phyloP scores from a whole-genome alignment of 2,888 invertebrate species.

The Girardia tigrina region DNA sequence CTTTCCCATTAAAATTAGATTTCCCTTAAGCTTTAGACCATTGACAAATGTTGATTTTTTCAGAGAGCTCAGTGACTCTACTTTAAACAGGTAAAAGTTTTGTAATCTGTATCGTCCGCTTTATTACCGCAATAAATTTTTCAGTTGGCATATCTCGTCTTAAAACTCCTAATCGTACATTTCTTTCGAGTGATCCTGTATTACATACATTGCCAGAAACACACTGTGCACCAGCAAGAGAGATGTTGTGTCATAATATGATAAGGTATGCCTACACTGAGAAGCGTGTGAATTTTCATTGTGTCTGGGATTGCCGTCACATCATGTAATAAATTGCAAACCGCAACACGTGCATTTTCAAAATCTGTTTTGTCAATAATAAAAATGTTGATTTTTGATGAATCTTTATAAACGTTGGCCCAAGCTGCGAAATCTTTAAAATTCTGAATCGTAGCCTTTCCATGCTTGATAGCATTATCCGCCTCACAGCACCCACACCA shows the following conservation, averaged over 20 bases:
- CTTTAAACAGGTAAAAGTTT: too few relatives aligned
- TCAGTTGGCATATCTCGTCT: neutral
- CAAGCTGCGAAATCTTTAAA: slow-evolving; percentile 24
- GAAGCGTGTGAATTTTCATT: slow-evolving; percentile 4
- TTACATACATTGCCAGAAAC: neutral
- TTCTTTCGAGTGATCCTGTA: neutral
- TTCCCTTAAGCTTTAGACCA: too few relatives aligned
- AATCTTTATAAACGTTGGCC: neutral
- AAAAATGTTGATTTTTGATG: slow-evolving; percentile 17
- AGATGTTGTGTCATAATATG: neutral
- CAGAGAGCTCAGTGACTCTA: too few relatives aligned
- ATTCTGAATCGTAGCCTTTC: neutral
- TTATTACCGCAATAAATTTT: slow-evolving; percentile 1
- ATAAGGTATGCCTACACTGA: slow-evolving; percentile 8
- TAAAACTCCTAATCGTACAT: slow-evolving; percentile 3
- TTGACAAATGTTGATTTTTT: too few relatives aligned
- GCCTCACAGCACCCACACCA: too few relatives aligned
- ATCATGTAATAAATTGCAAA: neutral
- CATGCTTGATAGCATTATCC: slow-evolving; percentile 33
- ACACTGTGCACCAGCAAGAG: slow-evolving; percentile 9
- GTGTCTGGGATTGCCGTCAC: slow-evolving; percentile 3
- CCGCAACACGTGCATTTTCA: neutral
- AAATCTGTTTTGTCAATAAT: slow-evolving; percentile 2
- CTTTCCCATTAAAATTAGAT: too few relatives aligned
- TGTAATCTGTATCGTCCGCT: too few relatives aligned